Evolutionary conservation across 1,140 invertebrate species (phyloP).

Genomic region (Panulirus ornatus): DNA sequence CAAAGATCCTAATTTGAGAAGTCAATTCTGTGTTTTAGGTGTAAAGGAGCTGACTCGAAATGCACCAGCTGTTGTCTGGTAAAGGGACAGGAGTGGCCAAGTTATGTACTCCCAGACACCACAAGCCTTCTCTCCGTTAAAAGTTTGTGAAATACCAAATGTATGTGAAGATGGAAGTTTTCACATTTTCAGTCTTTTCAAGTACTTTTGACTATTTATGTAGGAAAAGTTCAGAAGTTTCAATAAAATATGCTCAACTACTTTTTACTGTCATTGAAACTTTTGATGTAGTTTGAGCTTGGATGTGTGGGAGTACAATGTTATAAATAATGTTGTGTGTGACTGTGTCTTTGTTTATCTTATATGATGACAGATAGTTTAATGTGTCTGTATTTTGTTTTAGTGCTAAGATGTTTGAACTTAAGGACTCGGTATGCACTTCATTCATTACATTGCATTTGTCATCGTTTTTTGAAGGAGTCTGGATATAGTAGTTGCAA

Average conservation of each 20-base stretch:
- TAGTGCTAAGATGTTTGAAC: constrained; percentile 57
- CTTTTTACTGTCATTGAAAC: not conserved
- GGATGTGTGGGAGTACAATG: constrained; percentile 41
- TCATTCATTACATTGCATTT: constrained; percentile 39
- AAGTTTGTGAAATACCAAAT: constrained; percentile 10
- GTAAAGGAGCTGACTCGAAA: constrained; percentile 57
- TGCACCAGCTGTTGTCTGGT: constrained; percentile 35
- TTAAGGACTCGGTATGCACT: constrained; percentile 39
- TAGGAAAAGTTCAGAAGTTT: constrained; percentile 9
- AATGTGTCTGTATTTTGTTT: constrained; percentile 62
- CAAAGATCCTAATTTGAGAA: not conserved
- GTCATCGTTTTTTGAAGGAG: constrained; percentile 6
- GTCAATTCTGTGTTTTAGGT: not conserved
- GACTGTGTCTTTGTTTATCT: constrained; percentile 52
- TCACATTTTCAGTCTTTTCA: not conserved
- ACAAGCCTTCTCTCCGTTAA: constrained; percentile 33
- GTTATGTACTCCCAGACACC: constrained; percentile 33
- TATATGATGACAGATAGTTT: constrained; percentile 55
- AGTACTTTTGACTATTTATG: not conserved
- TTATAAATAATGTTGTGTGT: constrained; percentile 50
- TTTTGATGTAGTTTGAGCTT: constrained; percentile 30
- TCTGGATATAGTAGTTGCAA: not conserved
- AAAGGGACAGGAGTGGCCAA: constrained; percentile 48
- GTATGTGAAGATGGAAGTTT: not conserved
- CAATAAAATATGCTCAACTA: constrained; percentile 2